Evolutionary conservation across 2,888 invertebrate species (phyloP).

Genomic region (Chrysolina oricalcia): DNA sequence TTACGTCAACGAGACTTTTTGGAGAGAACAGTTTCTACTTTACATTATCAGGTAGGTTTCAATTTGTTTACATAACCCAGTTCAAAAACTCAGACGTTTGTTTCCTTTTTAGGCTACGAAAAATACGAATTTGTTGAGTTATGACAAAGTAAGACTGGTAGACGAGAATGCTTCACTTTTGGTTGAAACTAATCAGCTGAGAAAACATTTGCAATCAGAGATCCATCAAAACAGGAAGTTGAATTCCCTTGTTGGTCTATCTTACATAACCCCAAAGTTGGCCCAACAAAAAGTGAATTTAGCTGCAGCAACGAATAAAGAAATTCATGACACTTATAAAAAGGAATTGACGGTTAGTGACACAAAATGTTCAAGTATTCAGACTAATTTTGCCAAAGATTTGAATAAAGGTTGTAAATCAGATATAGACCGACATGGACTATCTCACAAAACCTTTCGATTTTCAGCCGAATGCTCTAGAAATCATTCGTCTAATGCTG

Average conservation of each 20-base stretch:
- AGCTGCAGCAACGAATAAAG: conserved; percentile 77
- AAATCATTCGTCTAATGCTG: no score
- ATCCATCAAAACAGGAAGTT: conserved; percentile 81
- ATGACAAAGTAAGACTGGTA: conserved; percentile 70
- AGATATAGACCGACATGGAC: no score
- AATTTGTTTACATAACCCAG: conserved; percentile 18
- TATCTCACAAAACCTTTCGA: no score
- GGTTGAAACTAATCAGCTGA: conserved; percentile 84
- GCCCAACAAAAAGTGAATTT: conserved; percentile 79
- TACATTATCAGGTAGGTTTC: conserved; percentile 69
- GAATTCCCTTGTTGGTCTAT: conserved; percentile 81
- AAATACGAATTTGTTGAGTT: conserved; percentile 64
- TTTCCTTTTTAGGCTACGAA: conserved; percentile 65
- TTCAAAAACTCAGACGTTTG: conserved; percentile 32
- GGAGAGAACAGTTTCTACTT: conserved; percentile 78
- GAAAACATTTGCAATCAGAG: conserved; percentile 80
- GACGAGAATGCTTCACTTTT: conserved; percentile 86
- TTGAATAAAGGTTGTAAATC: no score
- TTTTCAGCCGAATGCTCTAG: no score
- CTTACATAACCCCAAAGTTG: conserved; percentile 75
- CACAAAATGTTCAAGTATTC: neutral
- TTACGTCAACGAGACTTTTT: conserved; percentile 88
- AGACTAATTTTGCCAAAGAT: no score
- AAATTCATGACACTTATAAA: conserved; percentile 76
- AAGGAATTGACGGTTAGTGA: conserved; percentile 71